Evolutionary conservation across 2,797 vertebrate genomes (phyloP).

Genomic region (Manis crassicaudata): DNA sequence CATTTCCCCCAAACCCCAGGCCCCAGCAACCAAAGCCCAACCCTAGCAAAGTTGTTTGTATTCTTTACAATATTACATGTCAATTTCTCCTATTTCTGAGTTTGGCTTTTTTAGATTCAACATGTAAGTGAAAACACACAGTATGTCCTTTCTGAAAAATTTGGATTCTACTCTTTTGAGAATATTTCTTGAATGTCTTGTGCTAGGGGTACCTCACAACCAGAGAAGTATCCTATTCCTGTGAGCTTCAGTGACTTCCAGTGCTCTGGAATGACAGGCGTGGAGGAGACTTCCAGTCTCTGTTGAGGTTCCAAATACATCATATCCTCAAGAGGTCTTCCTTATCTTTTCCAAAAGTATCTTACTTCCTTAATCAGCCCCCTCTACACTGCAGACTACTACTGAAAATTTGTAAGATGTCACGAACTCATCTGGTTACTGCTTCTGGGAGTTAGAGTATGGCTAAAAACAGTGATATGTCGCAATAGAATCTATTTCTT

Average conservation of each 20-base stretch:
- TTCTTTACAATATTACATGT: too few relatives aligned
- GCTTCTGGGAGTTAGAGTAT: neutral
- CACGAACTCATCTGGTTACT: neutral
- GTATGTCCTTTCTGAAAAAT: neutral
- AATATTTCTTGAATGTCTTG: neutral
- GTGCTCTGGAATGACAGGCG: neutral
- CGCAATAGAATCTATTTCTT: neutral
- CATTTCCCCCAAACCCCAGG: neutral
- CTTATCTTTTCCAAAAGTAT: neutral
- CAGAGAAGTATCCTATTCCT: neutral
- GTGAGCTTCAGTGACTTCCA: neutral
- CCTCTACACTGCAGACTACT: neutral
- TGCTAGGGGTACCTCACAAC: neutral
- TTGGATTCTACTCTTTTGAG: neutral
- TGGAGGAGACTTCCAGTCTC: neutral
- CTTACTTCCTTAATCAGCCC: neutral
- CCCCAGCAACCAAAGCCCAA: neutral
- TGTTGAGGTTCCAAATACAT: neutral
- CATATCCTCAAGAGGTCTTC: neutral
- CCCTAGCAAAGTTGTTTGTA: too few relatives aligned
- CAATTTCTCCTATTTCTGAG: neutral
- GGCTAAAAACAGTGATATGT: neutral
- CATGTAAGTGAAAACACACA: neutral
- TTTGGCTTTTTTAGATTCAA: neutral
- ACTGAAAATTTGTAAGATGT: neutral